A percentile compares a stretch with the other conserved stretches of the same genome.
phyloP scores from a whole-genome alignment of 92 coral and sea anemone genomes.

The Palythoa grandiflora region DNA sequence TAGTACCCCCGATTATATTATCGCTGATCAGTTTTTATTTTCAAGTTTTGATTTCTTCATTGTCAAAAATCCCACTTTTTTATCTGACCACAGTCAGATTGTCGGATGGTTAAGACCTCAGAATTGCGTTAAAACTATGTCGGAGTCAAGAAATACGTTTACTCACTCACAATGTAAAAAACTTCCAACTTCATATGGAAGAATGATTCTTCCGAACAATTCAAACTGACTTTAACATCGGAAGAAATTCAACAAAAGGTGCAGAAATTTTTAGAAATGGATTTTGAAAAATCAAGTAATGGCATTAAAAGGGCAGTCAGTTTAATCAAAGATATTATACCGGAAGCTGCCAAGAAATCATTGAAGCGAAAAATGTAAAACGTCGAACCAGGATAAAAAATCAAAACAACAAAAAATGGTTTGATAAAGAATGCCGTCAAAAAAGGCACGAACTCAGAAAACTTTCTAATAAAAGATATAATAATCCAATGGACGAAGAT shows the following conservation, averaged over 20 bases:
- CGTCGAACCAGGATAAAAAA: background rate
- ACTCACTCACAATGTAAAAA: background rate
- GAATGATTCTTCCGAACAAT: too few relatives aligned
- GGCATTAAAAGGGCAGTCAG: too few relatives aligned
- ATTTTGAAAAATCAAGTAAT: background rate
- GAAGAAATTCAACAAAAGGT: background rate
- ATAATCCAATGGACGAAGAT: too few relatives aligned
- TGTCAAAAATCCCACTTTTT: slow-evolving; percentile 36
- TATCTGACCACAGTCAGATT: slow-evolving; percentile 57
- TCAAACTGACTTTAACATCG: too few relatives aligned
- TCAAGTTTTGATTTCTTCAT: background rate
- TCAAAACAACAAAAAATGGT: background rate
- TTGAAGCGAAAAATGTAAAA: slow-evolving; percentile 43
- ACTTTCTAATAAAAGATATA: too few relatives aligned
- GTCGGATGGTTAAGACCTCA: slow-evolving; percentile 6
- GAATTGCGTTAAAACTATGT: background rate
- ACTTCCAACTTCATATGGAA: slow-evolving; percentile 13
- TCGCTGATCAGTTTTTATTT: slow-evolving; percentile 31
- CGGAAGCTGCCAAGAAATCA: slow-evolving; percentile 23
- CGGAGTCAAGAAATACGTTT: slow-evolving; percentile 3
- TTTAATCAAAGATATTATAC: background rate
- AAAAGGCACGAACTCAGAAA: too few relatives aligned
- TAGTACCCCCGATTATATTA: slow-evolving; percentile 50
- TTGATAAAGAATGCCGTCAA: too few relatives aligned
- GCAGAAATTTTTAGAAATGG: slow-evolving; percentile 8